phyloP scores from a whole-genome alignment of 64 coral and sea anemone genomes.

The Trachythela sp. region DNA sequence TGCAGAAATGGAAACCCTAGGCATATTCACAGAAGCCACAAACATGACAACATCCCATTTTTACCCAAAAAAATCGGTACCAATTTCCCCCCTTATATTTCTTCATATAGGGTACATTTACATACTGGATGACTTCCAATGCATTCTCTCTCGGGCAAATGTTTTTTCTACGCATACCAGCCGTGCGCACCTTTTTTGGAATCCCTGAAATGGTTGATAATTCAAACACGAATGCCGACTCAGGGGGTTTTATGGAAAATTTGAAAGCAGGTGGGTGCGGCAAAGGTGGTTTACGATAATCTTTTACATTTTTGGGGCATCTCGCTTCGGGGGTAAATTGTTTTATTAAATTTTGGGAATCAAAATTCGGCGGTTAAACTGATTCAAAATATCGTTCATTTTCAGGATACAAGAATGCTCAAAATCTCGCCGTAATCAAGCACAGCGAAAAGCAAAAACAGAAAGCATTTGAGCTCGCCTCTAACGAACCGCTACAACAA shows the following conservation, averaged over 20 bases:
- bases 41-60: too few relatives aligned
- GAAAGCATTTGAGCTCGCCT: constrained; percentile 9
- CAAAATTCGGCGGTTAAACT: too few relatives aligned
- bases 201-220: constrained; percentile 85
- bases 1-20: too few relatives aligned
- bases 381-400: background rate
- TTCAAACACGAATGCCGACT: constrained; percentile 5
- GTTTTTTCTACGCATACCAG: constrained; percentile 44
- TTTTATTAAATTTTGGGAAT: too few relatives aligned
- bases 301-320: background rate
- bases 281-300: background rate
- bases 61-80: background rate
- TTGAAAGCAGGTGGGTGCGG: constrained; percentile 68
- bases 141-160: constrained; percentile 81
- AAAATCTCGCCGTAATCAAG: constrained; percentile 39
- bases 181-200: constrained; percentile 62
- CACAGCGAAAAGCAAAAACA: constrained; percentile 48
- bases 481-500: constrained; percentile 28
- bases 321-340: too few relatives aligned
- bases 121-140: constrained; percentile 93
- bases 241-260: constrained; percentile 73
- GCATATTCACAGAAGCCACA: too few relatives aligned
- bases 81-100: background rate
- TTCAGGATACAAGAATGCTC: constrained; percentile 51
- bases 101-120: constrained; percentile 58